Conservation (phyloP, 2,888 invertebrate species). For the Schrankia costaestrigalis region DNA sequence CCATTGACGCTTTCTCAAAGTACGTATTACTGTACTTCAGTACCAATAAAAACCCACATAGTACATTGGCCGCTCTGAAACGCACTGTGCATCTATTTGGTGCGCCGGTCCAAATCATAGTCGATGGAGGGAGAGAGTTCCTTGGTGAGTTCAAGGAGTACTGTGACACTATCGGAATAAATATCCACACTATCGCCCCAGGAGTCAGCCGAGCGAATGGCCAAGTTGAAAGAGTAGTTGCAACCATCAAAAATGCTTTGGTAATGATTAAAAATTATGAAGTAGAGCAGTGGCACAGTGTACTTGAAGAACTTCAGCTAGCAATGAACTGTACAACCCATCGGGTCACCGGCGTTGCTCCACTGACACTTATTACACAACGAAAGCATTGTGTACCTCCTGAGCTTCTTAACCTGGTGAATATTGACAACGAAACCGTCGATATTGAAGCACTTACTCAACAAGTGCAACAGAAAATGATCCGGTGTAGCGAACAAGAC, state of each 20-base stretch:
- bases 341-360: slow-evolving; percentile 2
- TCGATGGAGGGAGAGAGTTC: slow-evolving; percentile 17
- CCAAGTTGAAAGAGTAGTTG: slow-evolving; percentile 18
- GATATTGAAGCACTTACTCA: slow-evolving; percentile 1
- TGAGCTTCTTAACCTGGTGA: slow-evolving; percentile 4
- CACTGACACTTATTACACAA: slow-evolving; percentile 3
- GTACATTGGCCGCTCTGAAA: slow-evolving; percentile 12
- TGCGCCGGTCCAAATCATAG: slow-evolving; percentile 8
- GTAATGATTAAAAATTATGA: slow-evolving; percentile 25
- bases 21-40: slow-evolving; percentile 13
- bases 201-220: slow-evolving; percentile 11
- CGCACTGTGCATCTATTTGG: slow-evolving; percentile 13
- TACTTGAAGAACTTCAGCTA: slow-evolving; percentile 9
- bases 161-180: slow-evolving; percentile 3
- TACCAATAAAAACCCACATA: slow-evolving; percentile 1
- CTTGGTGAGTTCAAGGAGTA: slow-evolving; percentile 13
- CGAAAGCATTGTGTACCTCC: slow-evolving; percentile 9
- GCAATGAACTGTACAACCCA: slow-evolving; percentile 8
- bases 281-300: slow-evolving; percentile 4
- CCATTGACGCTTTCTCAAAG: slow-evolving; percentile 17
- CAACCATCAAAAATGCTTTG: slow-evolving; percentile 24
- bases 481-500: background rate
- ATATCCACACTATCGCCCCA: background rate
- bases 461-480: slow-evolving; percentile 3
- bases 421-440: slow-evolving; percentile 3